Evolutionary conservation across 1,140 invertebrate genomes (phyloP), one percentile per base, ranked within the genome.

Genomic region (Lerema accius): DNA sequence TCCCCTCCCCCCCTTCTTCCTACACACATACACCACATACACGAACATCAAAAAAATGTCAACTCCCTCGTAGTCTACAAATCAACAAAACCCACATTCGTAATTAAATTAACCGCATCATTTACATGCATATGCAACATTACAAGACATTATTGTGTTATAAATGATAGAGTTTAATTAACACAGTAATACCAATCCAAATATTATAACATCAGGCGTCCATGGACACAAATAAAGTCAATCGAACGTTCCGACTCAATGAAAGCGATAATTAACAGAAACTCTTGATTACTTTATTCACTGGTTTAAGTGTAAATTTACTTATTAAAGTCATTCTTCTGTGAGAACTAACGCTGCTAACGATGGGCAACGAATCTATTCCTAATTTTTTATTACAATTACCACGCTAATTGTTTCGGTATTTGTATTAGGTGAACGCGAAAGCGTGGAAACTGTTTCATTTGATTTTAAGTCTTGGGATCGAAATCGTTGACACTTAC

Each of bases 261-360:
- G 40, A 60, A 48, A 42, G 40, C 45, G 55, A 70, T 74, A 74
- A 77, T 77, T 74, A 72, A 67, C 69, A 50, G 53, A 68, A 74
- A 70, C 51, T 70, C 71, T 70, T 74, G 66, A 74, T 77, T 72
- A 60, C 66, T 39, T 61, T 51, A 43, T 58, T 67, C 67, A 72
- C 67, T 74, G 69, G 74, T 67, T 68, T 48, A 43, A 63, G 56
- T 58, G 63, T 64, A 60, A 56, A 73, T 69, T 73, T 63, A 58
- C 64, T 69, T 67, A 66, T 32, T 55, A 28, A 28, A 16, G 4
- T 7, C 28, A 55, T 66, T 68, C 63, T 53, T 50, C 19, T 66
- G 42, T 59, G 61, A 65, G 58, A 60, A 56, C 23, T 7, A 28
- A 32, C 28, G 9, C 9, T 32, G 1, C 13, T 56, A 43, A 28